phyloP scores from a whole-genome alignment of 53 echinoderm and acorn worm species.

The Luidia sarsii region DNA sequence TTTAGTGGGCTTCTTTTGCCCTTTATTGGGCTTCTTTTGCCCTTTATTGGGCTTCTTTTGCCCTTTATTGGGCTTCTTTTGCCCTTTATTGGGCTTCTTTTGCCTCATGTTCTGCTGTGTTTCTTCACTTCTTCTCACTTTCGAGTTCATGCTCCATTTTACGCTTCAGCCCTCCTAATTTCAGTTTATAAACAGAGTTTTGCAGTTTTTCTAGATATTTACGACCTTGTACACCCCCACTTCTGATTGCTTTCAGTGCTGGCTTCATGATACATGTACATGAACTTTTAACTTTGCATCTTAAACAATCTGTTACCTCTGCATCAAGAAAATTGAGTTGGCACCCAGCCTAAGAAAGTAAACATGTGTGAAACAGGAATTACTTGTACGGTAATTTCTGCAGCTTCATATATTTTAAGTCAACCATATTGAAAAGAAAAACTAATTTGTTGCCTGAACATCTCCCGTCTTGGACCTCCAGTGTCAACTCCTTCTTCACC shows the following conservation, averaged over 20 bases:
- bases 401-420: too few relatives aligned
- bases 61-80: constrained; percentile 15
- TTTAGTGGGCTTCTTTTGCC: too few relatives aligned
- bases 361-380: too few relatives aligned
- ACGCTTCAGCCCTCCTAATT: constrained; percentile 46
- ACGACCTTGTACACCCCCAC: constrained; percentile 12
- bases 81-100: constrained; percentile 19
- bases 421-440: too few relatives aligned
- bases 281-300: background rate
- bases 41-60: too few relatives aligned
- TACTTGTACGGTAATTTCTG: too few relatives aligned
- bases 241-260: constrained; percentile 3
- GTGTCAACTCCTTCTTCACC: too few relatives aligned
- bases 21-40: too few relatives aligned
- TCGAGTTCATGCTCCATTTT: constrained; percentile 60
- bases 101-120: constrained; percentile 12
- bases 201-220: constrained; percentile 16
- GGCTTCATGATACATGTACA: constrained; percentile 30
- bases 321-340: constrained; percentile 23
- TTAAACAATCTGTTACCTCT: background rate
- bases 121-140: constrained; percentile 51
- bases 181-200: constrained; percentile 20
- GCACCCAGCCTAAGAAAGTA: too few relatives aligned
- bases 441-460: too few relatives aligned
- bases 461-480: too few relatives aligned